A percentile compares a stretch with the other conserved stretches of the same genome.
Evolutionary conservation across 2,888 invertebrate species (phyloP).

Genomic region (Onchidella celtica): DNA sequence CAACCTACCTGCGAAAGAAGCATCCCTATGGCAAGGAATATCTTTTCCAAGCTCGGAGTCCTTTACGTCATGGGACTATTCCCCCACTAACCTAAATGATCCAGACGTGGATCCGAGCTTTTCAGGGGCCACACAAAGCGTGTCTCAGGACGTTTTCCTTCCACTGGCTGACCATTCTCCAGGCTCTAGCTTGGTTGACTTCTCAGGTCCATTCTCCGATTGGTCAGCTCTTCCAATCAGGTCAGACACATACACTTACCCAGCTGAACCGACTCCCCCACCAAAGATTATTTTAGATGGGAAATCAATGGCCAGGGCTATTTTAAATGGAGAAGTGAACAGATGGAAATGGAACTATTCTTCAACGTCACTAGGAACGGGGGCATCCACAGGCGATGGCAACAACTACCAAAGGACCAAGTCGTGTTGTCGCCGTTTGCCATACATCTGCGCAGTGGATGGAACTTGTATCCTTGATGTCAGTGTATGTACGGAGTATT

Average conservation of each 20-base stretch:
- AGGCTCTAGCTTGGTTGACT: constrained; percentile 23
- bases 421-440: constrained; percentile 28
- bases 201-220: not conserved
- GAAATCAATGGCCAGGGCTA: constrained; percentile 29
- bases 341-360: constrained; percentile 31
- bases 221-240: constrained; percentile 32
- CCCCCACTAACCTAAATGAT: not conserved
- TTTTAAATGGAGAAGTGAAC: constrained; percentile 17
- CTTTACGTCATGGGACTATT: constrained; percentile 5
- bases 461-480: constrained; percentile 23
- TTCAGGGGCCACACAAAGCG: not conserved
- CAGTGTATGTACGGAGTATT: constrained; percentile 12
- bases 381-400: not conserved
- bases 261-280: not conserved
- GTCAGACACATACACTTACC: constrained; percentile 16
- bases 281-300: not conserved
- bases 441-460: constrained; percentile 38
- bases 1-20: not conserved
- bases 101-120: not conserved
- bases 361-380: not conserved
- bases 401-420: not conserved
- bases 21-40: not conserved
- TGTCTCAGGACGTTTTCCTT: not conserved
- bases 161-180: constrained; percentile 44
- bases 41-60: not conserved